Evolutionary conservation across 2,113 vertebrate species (phyloP), one percentile per base, ranked within the genome.

Genomic region (Sardina pilchardus): DNA sequence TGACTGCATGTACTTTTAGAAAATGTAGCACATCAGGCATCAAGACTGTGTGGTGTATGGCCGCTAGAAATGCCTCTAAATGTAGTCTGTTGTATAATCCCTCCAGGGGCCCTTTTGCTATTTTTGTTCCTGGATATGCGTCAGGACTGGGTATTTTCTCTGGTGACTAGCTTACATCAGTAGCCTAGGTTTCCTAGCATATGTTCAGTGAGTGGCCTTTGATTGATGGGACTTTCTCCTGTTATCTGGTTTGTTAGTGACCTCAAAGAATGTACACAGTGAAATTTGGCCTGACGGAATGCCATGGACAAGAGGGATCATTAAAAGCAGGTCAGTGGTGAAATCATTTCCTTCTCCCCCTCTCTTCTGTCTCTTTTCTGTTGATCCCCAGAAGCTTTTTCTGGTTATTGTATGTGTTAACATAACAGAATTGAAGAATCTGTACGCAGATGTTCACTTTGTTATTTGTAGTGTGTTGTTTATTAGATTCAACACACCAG

Each of bases 111-210:
- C 97, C 97, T 95, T 94, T 93, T 95, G 94, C 96, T 97, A 97
- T 97, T 97, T 99, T 97, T 97, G 97, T 97, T 96, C 96, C 96
- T 98, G 97, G 97, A 98, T 98, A 97, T 99, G 98, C 98, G 96
- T 99, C 98, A 99, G 94, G 96, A 96, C 96, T 97, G 97, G 98
- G 98, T 97, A 97, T 99, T 99, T 98, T 99, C 98, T 99, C 97
- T 97, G 96, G 97, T 98, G 97, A 97, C 96, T 97, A 94, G 96
- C 96, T 97, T 97, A 97, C 97, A 98, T 97, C 97, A 97, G 96
- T 96, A 97, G 59, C 59, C 59, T 67, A 67, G 97, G 97, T 97
- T 97, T 98, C 96, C 96, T 97, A 96, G 96, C 95, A 95, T 96
- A 95, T 95, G 93, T 95, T 96, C 95, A 94, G 94, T 84, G 93